Conservation (phyloP, 64 coral and sea anemone genomes). For the Pachyseris speciosa region DNA sequence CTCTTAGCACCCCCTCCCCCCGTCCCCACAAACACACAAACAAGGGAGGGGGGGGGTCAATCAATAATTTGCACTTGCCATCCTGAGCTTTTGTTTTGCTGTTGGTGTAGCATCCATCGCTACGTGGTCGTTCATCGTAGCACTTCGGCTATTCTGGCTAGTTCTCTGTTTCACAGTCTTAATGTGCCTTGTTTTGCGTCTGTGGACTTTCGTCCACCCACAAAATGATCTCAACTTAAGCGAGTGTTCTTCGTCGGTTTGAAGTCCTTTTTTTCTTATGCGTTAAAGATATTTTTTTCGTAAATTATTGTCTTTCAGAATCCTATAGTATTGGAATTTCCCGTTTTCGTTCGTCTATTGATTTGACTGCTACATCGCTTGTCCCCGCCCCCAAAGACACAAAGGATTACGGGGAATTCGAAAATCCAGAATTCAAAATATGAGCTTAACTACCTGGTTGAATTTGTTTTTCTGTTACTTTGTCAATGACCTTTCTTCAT, state of each 20-base stretch:
- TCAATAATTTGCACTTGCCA: too few species aligned
- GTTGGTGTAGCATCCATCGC: too few species aligned
- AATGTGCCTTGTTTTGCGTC: background rate
- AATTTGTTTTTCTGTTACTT: too few species aligned
- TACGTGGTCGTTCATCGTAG: too few species aligned
- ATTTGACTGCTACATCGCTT: background rate
- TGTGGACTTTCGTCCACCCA: background rate
- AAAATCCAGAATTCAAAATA: background rate
- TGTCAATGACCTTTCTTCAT: too few species aligned
- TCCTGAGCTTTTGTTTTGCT: too few species aligned
- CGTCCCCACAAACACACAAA: too few species aligned
- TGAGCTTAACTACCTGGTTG: too few species aligned
- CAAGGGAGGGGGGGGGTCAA: too few species aligned
- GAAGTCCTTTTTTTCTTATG: background rate
- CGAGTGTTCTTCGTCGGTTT: background rate
- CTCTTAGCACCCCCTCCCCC: too few species aligned
- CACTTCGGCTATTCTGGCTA: too few species aligned
- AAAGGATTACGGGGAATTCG: background rate
- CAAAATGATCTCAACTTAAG: background rate
- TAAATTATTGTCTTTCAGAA: background rate
- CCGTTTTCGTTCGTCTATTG: background rate
- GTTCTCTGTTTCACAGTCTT: background rate
- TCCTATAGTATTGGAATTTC: background rate
- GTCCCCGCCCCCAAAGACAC: background rate
- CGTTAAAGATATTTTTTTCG: background rate